A percentile compares a stretch with the other conserved stretches of the same genome.
phyloP scores from a whole-genome alignment of 2,113 vertebrate genomes.

The Nanger granti region DNA sequence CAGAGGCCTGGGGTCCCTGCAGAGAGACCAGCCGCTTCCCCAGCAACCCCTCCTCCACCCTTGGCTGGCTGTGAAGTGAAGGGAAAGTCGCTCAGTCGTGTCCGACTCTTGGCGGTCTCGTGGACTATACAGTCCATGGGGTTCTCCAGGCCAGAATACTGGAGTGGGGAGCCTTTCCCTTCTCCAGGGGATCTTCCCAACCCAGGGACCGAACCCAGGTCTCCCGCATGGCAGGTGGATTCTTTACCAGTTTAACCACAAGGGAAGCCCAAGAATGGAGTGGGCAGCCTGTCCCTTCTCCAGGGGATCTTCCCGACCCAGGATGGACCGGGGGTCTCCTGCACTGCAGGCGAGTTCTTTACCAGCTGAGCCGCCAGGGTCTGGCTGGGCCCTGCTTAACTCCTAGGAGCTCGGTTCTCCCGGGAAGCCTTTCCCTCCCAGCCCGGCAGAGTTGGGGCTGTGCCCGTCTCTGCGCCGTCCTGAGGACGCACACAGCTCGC shows the following conservation, averaged over 20 bases:
- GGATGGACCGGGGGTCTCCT: neutral
- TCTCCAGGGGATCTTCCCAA: neutral
- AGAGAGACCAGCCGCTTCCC: too few relatives aligned
- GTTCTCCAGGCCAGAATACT: neutral
- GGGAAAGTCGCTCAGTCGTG: neutral
- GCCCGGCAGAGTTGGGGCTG: accelerated
- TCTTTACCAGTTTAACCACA: neutral
- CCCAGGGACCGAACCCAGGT: neutral
- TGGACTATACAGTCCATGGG: neutral
- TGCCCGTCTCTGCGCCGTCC: accelerated
- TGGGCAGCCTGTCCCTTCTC: neutral
- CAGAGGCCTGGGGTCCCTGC: neutral
- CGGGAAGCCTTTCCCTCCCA: neutral
- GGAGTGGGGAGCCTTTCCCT: neutral
- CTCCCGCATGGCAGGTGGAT: neutral
- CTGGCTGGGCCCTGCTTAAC: neutral
- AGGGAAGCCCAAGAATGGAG: neutral
- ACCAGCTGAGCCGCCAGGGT: neutral
- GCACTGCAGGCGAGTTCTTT: neutral
- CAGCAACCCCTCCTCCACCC: neutral
- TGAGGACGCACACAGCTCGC: accelerated
- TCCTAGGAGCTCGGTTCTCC: neutral
- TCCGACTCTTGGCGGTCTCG: accelerated
- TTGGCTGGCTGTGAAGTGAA: neutral
- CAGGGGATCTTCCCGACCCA: neutral